Percentiles rank a stretch among this genome's conserved stretches.
phyloP scores from a whole-genome alignment of 2,113 vertebrate species.

The Neodontobutis hainanensis region DNA sequence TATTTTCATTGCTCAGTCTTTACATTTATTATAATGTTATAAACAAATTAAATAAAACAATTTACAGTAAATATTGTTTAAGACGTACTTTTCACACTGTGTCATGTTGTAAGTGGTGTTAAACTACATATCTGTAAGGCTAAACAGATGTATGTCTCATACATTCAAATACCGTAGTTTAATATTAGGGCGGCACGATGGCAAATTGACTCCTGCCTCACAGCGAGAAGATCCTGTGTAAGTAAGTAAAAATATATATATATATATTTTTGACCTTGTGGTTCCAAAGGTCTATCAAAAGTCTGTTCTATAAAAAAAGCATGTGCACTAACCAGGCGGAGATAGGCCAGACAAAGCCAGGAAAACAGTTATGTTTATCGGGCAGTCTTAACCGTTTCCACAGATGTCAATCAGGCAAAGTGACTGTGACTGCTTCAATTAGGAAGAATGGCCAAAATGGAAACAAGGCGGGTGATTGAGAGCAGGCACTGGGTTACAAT shows the following conservation, averaged over 20 bases:
- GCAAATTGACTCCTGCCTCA: too few species aligned
- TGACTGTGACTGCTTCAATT: constrained; percentile 74
- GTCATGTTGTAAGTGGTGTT: too few species aligned
- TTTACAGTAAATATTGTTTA: constrained; percentile 29
- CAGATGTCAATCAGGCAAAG: constrained; percentile 75
- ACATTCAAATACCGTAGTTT: too few species aligned
- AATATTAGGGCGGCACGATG: too few species aligned
- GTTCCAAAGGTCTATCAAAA: constrained; percentile 41
- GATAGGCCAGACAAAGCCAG: constrained; percentile 53
- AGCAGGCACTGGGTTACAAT: constrained; percentile 7
- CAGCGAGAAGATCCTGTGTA: too few species aligned
- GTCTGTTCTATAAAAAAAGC: constrained; percentile 60
- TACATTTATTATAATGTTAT: too few species aligned
- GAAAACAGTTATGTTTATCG: constrained; percentile 66
- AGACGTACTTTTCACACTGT: too few species aligned
- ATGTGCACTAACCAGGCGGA: constrained; percentile 53
- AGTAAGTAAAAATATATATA: too few species aligned
- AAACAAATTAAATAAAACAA: too few species aligned
- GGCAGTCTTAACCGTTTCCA: constrained; percentile 66
- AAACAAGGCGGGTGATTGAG: constrained; percentile 59
- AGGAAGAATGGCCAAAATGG: constrained; percentile 55
- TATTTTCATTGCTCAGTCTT: too few species aligned
- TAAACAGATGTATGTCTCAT: too few species aligned
- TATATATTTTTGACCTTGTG: constrained; percentile 19
- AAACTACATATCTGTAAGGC: too few species aligned